phyloP scores from a whole-genome alignment of 1,140 invertebrate genomes.

The Papilio aristodemus region DNA sequence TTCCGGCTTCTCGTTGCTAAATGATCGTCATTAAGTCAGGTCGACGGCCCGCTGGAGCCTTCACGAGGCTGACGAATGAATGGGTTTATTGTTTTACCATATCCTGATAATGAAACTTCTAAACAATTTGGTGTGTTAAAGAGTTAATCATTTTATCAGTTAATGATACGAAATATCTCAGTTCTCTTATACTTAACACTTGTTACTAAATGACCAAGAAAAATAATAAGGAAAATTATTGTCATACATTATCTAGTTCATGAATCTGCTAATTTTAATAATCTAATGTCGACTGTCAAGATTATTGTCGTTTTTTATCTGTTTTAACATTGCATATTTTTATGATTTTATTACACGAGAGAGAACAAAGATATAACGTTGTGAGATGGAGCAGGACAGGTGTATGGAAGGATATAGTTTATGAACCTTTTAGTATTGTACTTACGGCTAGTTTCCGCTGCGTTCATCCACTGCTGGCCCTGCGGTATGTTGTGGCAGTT shows the following conservation, averaged over 20 bases:
- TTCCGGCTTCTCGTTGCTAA: conserved; percentile 27
- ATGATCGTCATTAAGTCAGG: conserved; percentile 18
- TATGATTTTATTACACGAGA: neutral
- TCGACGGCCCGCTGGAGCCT: conserved; percentile 4
- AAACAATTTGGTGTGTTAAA: neutral
- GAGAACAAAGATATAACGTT: neutral
- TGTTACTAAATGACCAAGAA: no score
- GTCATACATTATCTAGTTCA: no score
- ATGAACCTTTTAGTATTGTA: conserved; percentile 10
- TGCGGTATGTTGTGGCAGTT: conserved; percentile 94
- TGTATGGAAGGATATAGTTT: neutral
- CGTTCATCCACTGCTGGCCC: conserved; percentile 90
- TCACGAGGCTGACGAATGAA: conserved; percentile 1
- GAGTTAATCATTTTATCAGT: neutral
- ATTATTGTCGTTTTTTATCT: no score
- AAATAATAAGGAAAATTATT: no score
- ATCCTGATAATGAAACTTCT: neutral
- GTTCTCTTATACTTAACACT: no score
- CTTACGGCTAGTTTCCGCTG: conserved; percentile 83
- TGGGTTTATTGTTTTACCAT: neutral
- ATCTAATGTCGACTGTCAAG: no score
- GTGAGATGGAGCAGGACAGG: neutral
- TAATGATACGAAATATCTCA: no score
- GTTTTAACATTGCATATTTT: no score
- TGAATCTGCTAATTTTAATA: no score